These are phyloP conservation scores for silkworm (Bombyx mori) DNA, from an alignment of 1,140 invertebrate species.

Conservation along the genomic window DNA sequence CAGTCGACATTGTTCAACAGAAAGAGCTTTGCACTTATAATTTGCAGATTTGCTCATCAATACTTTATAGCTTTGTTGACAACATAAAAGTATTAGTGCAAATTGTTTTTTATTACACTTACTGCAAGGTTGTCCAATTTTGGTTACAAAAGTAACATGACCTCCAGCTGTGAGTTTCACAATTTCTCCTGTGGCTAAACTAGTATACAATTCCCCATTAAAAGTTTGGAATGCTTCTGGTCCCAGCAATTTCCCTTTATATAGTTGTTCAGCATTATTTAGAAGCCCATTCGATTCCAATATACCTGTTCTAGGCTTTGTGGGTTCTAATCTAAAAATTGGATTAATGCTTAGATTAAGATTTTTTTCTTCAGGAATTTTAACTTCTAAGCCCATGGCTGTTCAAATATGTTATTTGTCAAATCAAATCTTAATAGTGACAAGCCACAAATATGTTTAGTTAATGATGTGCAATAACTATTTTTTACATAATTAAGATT, in stretches of 20 bases:
- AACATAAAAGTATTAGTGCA: too few species aligned
- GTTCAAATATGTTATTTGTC: too few species aligned
- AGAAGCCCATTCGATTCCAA: slow-evolving; percentile 75
- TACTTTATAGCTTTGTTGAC: too few species aligned
- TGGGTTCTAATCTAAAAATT: slow-evolving; percentile 70
- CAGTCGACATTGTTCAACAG: too few species aligned
- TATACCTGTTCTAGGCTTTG: slow-evolving; percentile 69
- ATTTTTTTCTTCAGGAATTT: too few species aligned
- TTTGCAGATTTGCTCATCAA: too few species aligned
- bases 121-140: slow-evolving; percentile 85
- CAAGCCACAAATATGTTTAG: too few species aligned
- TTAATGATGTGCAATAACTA: not conserved
- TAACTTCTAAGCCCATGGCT: too few species aligned
- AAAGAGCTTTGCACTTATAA: too few species aligned
- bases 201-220: slow-evolving; percentile 80
- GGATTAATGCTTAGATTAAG: slow-evolving; percentile 23
- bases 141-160: slow-evolving; percentile 72
- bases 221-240: slow-evolving; percentile 80
- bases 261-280: slow-evolving; percentile 75
- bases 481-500: not conserved
- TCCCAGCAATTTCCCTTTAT: slow-evolving; percentile 75
- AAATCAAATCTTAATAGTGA: too few species aligned
- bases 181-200: slow-evolving; percentile 78
- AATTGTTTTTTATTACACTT: slow-evolving; percentile 35
- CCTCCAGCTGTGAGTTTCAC: slow-evolving; percentile 75